Conservation (phyloP, 2,113 vertebrate genomes). For the Pollachius pollachius region DNA sequence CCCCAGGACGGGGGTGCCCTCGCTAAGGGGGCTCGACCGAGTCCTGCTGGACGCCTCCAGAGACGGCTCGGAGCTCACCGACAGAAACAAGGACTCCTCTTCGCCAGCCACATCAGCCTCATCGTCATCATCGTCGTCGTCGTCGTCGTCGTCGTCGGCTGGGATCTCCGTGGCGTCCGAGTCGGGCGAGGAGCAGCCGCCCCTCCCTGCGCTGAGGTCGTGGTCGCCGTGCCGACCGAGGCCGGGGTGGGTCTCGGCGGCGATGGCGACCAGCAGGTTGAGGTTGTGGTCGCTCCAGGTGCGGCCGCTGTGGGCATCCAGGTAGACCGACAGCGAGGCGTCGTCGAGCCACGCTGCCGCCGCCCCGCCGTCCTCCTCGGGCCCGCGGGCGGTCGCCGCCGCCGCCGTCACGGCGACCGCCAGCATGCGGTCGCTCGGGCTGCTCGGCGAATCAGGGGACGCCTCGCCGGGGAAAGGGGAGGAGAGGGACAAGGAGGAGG, state of each 20-base stretch:
- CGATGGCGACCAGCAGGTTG: conserved; percentile 23
- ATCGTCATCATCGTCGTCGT: conserved; percentile 40
- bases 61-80: conserved; percentile 58
- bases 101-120: conserved; percentile 37
- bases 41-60: conserved; percentile 13
- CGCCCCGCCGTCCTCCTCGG: background rate
- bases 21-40: background rate
- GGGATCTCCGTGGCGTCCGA: conserved; percentile 53
- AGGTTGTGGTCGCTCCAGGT: conserved; percentile 44
- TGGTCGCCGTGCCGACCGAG: too few relatives aligned
- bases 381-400: background rate
- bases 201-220: background rate
- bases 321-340: conserved; percentile 65
- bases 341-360: conserved; percentile 39
- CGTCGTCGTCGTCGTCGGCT: conserved; percentile 39
- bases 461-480: conserved; percentile 47
- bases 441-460: conserved; percentile 56
- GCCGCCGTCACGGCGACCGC: conserved; percentile 46
- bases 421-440: conserved; percentile 38
- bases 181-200: conserved; percentile 32
- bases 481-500: conserved; percentile 47
- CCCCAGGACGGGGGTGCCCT: background rate
- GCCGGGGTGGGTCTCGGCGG: too few relatives aligned
- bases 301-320: conserved; percentile 55
- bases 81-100: conserved; percentile 63